Evolutionary conservation across 1,140 invertebrate species (phyloP), one percentile per base, ranked within the genome.

Genomic region (Trachymyrmex cornetzi): DNA sequence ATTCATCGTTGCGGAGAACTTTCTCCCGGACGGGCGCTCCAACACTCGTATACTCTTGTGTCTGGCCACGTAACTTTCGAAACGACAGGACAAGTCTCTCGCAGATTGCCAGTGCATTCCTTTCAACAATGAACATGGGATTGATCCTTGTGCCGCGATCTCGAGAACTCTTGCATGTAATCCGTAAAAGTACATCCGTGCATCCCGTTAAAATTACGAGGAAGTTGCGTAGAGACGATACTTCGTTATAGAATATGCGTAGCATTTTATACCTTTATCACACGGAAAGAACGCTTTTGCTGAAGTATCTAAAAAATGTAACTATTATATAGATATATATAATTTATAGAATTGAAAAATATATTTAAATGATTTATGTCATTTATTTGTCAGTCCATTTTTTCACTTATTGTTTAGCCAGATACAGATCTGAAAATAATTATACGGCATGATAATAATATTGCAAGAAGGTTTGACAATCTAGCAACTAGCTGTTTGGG

Each of bases 1-100:
- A 91, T 90, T 88, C 87, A 88, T 89, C 89, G 79, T 91, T 91
- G 77, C 74, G 53, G 64, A 71, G 75, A 91, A 90, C 89, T 90
- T 90, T 90, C 89, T 90, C 89, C 72, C 64, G 59, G 59, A 66
- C 67, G 34, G 82, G 34, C 64, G 74, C 72, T 12, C 77, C 79
- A 38, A 79, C 50, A 77, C 72, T 87, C 79, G 50, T 88, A 55
- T 48, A 77, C 38, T 80, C 64, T 80, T 69, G 48, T 53, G 86
- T 75, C 64, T 30, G 27, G 22, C 69, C 69, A 85, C 66, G 80
- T 86, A 82, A 85, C 89, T 90, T 90, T 90, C 89, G 75, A 85
- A 86, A 84, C 77, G 30, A 79, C 57, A 34, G 74, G 64, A 77
- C 71, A 63, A 55, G 74, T 81, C 50, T 77, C 61, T 66, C 55